A percentile compares a stretch with the other conserved stretches of the same genome.
These are phyloP conservation scores for Lamprologus speciosus DNA, from an alignment of 2,113 vertebrate species.

Conservation along the genomic window DNA sequence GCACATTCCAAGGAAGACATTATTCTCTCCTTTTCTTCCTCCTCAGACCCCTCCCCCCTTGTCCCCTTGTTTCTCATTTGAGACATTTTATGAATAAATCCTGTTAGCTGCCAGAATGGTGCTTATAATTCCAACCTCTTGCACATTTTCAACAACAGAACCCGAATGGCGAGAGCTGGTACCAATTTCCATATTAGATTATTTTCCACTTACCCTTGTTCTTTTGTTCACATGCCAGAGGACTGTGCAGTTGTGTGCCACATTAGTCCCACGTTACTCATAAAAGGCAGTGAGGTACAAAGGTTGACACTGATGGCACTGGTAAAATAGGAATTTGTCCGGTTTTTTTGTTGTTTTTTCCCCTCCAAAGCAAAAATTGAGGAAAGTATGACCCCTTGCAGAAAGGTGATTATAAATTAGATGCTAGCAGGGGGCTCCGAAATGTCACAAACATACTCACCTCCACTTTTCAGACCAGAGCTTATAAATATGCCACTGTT, in stretches of 20 bases:
- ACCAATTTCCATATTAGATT: constrained; percentile 4
- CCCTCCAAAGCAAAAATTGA: neutral
- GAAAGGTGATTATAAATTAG: neutral
- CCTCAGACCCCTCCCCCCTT: neutral
- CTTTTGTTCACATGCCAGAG: neutral
- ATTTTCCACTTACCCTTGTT: neutral
- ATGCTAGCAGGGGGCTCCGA: neutral
- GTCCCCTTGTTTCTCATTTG: neutral
- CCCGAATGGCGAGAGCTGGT: neutral
- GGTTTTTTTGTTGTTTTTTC: neutral
- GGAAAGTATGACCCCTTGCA: neutral
- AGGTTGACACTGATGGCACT: constrained; percentile 1
- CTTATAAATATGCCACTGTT: neutral
- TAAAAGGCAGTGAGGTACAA: constrained; percentile 1
- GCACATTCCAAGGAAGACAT: neutral
- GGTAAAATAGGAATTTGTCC: neutral
- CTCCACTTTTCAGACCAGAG: neutral
- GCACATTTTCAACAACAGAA: constrained; percentile 3
- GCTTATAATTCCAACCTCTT: constrained; percentile 3
- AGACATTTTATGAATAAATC: constrained; percentile 38
- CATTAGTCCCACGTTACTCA: neutral
- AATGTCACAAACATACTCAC: neutral
- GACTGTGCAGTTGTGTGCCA: neutral
- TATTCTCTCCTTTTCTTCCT: neutral
- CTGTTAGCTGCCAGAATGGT: constrained; percentile 1